Evolutionary conservation across 2,113 vertebrate genomes (phyloP), one percentile per base, ranked within the genome.

Genomic region (Oryzias melastigma): DNA sequence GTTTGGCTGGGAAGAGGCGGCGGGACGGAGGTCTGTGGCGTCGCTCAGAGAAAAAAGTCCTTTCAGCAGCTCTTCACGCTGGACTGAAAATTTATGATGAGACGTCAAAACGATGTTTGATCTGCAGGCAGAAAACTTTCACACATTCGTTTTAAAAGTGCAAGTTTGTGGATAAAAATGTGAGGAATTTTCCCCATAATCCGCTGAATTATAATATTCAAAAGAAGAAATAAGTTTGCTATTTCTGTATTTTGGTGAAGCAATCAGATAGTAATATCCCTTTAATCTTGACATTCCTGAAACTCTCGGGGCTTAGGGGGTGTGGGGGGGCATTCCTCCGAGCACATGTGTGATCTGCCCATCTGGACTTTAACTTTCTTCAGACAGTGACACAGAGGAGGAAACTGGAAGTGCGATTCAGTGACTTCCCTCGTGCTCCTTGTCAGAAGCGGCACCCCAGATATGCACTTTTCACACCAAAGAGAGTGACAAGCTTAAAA

Each of bases 301-400:
- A 75, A 46, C 58, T 65, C 61, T 71, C 25, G 18, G 35, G 78
- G 65, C 57, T 51, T 63, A 51, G 58, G 27, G 5, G 27, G 0
- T 14, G 43, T 2, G 20, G 44, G 58, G 51, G 46, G 43, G 16
- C 65, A 60, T 70, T 72, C 61, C 72, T 78, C 50, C 19, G 52
- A 67, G 68, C 59, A 14, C 83, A 81, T 71, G 81, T 78, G 79
- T 66, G 75, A 80, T 71, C 63, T 16, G 44, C 63, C 71, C 68
- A 82, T 81, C 67, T 78, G 68, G 71, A 73, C 62, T 65, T 53
- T 72, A 45, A 40, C 78, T 81, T 60, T 74, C 71, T n/a, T 12
- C 1, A 15, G 71, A 55, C 19, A 54, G 19, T 19, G 60, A 61
- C 61, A 22, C 65, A 18, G 19, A 47, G 52, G 55, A 49, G 68